phyloP scores from a whole-genome alignment of 2,113 vertebrate species.

The Rafetus swinhoei region DNA sequence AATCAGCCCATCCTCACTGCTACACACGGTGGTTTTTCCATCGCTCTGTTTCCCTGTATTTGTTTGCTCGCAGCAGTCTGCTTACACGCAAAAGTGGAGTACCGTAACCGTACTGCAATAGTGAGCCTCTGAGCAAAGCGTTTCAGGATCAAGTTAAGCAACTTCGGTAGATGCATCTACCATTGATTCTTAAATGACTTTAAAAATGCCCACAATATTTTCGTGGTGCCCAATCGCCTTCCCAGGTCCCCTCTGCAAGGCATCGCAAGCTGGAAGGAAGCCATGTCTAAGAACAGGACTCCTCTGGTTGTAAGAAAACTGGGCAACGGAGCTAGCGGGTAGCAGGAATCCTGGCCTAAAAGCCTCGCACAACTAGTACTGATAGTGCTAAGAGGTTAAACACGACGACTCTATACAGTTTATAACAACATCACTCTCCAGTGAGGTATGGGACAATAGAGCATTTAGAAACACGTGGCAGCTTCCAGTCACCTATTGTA shows the following conservation, averaged over 20 bases:
- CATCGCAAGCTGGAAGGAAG: neutral
- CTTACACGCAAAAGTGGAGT: neutral
- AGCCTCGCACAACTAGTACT: neutral
- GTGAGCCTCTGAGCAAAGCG: neutral
- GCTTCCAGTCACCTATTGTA: neutral
- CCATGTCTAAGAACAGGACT: neutral
- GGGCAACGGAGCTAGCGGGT: neutral
- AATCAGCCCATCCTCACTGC: neutral
- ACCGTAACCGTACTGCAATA: too few species aligned
- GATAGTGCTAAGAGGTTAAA: neutral
- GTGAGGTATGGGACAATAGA: neutral
- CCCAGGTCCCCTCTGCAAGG: neutral
- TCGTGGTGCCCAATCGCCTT: neutral
- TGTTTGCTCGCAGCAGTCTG: neutral
- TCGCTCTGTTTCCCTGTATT: neutral
- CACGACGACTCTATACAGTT: neutral
- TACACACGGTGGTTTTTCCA: neutral
- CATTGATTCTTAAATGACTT: neutral
- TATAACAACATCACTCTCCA: neutral
- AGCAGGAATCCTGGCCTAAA: neutral
- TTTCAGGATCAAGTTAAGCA: neutral
- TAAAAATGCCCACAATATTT: neutral
- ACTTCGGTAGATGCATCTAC: neutral
- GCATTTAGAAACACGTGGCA: neutral
- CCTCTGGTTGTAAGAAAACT: neutral